These are phyloP conservation scores for Tortricodes alternella DNA, from an alignment of 2,888 invertebrate genomes.

Conservation along the genomic window DNA sequence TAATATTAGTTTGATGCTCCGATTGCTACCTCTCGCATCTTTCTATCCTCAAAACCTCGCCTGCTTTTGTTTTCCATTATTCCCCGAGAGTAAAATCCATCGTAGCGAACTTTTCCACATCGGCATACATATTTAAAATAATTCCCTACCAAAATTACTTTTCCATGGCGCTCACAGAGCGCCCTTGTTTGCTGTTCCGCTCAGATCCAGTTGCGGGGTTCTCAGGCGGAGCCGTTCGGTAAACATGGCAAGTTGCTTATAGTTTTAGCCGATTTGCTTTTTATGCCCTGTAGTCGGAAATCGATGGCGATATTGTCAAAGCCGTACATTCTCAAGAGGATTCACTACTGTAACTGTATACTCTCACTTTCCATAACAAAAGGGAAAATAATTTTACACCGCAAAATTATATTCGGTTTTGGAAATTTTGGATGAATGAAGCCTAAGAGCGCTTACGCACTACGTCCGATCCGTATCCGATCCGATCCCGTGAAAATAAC, in stretches of 20 bases:
- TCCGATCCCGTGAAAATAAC: too few relatives aligned
- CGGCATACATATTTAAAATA: slow-evolving; percentile 3
- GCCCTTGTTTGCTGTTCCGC: slow-evolving; percentile 25
- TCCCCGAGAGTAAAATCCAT: background rate
- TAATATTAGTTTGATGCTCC: too few relatives aligned
- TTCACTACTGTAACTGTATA: too few relatives aligned
- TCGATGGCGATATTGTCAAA: background rate
- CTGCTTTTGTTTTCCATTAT: background rate
- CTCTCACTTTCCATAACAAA: too few relatives aligned
- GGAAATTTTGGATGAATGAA: too few relatives aligned
- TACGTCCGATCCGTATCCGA: too few relatives aligned
- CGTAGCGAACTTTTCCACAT: background rate
- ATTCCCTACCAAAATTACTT: slow-evolving; percentile 18
- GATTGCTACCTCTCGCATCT: too few relatives aligned
- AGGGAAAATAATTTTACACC: too few relatives aligned
- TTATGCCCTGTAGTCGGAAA: background rate
- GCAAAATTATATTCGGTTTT: too few relatives aligned
- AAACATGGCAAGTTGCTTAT: slow-evolving; percentile 32
- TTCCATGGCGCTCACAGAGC: background rate
- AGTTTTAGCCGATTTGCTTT: slow-evolving; percentile 32
- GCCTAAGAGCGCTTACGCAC: too few relatives aligned
- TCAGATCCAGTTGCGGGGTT: slow-evolving; percentile 26
- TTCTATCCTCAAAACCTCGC: background rate
- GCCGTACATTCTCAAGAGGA: background rate
- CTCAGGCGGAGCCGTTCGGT: slow-evolving; percentile 22